Conservation (phyloP, 2,888 invertebrate genomes). For the Urechis unicinctus region DNA sequence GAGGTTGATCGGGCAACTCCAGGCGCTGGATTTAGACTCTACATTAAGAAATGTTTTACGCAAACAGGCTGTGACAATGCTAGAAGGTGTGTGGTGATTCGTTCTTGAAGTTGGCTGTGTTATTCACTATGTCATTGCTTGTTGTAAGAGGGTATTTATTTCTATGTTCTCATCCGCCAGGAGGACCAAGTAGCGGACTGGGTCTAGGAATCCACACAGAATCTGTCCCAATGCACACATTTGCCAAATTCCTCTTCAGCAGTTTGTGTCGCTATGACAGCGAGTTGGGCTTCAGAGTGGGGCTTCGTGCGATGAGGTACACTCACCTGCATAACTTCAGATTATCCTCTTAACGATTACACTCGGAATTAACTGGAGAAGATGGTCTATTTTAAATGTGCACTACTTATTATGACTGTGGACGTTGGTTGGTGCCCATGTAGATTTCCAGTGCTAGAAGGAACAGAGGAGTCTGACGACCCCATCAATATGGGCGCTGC, state of each 20-base stretch:
- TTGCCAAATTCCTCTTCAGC: slow-evolving; percentile 73
- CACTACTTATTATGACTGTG: too few species aligned
- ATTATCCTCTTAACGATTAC: too few species aligned
- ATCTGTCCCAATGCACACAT: slow-evolving; percentile 77
- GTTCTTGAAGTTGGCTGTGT: not conserved
- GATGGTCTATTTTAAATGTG: too few species aligned
- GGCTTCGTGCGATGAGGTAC: slow-evolving; percentile 68
- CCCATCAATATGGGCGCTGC: slow-evolving; percentile 5
- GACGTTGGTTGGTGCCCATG: too few species aligned
- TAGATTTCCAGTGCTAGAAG: slow-evolving; percentile 70
- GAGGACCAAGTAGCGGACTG: slow-evolving; percentile 71
- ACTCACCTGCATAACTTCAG: too few species aligned
- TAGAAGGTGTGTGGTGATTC: slow-evolving; percentile 56
- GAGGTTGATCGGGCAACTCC: slow-evolving; percentile 67
- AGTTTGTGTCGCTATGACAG: slow-evolving; percentile 69
- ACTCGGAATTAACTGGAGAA: too few species aligned
- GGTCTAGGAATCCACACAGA: slow-evolving; percentile 71
- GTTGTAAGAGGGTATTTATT: not conserved
- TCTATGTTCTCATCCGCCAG: slow-evolving; percentile 25
- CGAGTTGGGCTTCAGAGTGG: slow-evolving; percentile 73
- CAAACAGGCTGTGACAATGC: slow-evolving; percentile 63
- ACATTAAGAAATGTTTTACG: slow-evolving; percentile 64
- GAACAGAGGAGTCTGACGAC: slow-evolving; percentile 60
- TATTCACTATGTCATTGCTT: too few species aligned
- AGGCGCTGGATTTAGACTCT: slow-evolving; percentile 71